Evolutionary conservation across 2,797 vertebrate species (phyloP).

Genomic region (Euthynnus affinis): DNA sequence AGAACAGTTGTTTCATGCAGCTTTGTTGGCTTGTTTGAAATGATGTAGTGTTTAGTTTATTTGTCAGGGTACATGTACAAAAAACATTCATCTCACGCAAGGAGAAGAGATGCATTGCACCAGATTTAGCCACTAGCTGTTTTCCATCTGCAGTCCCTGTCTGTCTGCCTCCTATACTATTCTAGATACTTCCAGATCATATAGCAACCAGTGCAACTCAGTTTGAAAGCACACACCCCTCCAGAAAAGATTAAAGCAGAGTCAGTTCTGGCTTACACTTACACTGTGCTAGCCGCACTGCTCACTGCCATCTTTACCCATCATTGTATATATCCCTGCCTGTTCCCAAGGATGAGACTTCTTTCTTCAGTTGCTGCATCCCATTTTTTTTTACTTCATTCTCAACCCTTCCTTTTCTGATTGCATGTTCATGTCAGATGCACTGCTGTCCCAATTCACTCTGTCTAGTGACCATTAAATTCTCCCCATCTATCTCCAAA

Average conservation of each 20-base stretch:
- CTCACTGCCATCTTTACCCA: conserved; percentile 27
- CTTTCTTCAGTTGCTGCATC: conserved; percentile 18
- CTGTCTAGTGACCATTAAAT: conserved; percentile 21
- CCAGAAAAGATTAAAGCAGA: conserved; percentile 3
- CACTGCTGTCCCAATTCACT: conserved; percentile 19
- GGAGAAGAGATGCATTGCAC: no score
- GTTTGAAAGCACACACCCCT: conserved; percentile 2
- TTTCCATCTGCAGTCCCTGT: no score
- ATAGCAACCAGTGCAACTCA: background rate
- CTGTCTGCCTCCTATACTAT: background rate
- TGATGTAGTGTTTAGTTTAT: background rate
- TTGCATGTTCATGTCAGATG: conserved; percentile 27
- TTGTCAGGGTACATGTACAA: no score
- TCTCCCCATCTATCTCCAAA: conserved; percentile 10
- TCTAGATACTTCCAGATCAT: background rate
- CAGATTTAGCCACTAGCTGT: no score
- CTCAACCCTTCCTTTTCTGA: conserved; percentile 30
- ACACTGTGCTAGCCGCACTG: background rate
- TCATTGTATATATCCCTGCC: conserved; percentile 7
- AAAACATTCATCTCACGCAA: no score
- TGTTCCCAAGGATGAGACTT: conserved; percentile 33
- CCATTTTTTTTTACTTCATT: conserved; percentile 16
- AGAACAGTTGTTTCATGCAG: conserved; percentile 19
- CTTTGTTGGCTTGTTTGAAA: background rate
- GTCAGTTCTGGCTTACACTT: conserved; percentile 10